Evolutionary conservation across 2,113 vertebrate species (phyloP), one percentile per base, ranked within the genome.

Genomic region (Ophthalmolycus amberensis): DNA sequence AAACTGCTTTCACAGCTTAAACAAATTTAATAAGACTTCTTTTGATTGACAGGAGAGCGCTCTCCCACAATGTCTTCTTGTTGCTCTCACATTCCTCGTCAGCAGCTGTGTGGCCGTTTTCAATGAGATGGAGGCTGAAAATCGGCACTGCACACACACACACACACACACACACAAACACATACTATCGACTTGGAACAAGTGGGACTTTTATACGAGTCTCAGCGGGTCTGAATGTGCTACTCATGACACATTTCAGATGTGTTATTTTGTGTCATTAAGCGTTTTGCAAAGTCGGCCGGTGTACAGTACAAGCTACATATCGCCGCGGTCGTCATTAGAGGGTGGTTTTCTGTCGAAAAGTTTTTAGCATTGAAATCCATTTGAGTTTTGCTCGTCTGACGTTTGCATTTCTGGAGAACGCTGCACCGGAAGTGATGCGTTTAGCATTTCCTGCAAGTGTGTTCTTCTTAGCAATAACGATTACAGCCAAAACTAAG

Each of bases 1-100:
- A 92, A 91, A 91, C 91, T 93, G 92, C 93, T 93, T 94, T 93
- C 82, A 94, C 93, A 93, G 93, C 92, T 94, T 93, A 90, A 94
- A 94, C 91, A 94, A 86, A 94, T 94, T 93, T 88, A 93, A 91
- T 93, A 85, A 89, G 90, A 92, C 85, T 82, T 65, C 46, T 90
- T 82, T 80, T 93, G 93, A 94, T 71, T 94, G 93, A 94, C 92
- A 93, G 91, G 83, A 87, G 78, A 70, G 82, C 79, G 72, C 87
- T 91, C 92, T 90, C 90, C 90, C 90, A 94, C 92, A 93, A 94
- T 92, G 93, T 93, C 92, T 86, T 93, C 93, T 93, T 94, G 93
- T 91, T 93, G 90, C 92, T 89, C 91, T 75, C 77, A 50, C 93
- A 92, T 94, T 94, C 94, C 93, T 93, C 79, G 54, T 85, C 88